Evolutionary conservation across 1,140 invertebrate genomes (phyloP).

Genomic region (Scaptodrosophila lebanonensis): DNA sequence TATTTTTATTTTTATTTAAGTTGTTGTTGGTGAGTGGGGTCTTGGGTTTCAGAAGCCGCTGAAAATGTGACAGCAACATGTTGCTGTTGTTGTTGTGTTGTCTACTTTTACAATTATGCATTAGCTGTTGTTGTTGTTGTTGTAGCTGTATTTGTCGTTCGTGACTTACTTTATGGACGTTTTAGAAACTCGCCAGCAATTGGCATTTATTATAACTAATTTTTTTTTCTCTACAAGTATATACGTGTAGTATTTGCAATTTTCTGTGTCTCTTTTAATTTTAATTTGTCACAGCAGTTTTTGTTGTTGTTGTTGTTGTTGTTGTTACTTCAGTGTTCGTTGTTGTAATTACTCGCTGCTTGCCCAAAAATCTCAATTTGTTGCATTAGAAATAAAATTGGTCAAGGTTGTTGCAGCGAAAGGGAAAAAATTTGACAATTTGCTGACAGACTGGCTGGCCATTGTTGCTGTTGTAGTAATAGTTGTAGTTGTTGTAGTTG

Average conservation of each 20-base stretch:
- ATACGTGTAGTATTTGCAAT: conserved; percentile 55
- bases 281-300: conserved; percentile 54
- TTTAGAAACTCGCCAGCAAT: conserved; percentile 14
- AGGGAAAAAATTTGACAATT: neutral
- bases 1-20: conserved; percentile 9
- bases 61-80: conserved; percentile 30
- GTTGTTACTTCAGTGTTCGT: conserved; percentile 7
- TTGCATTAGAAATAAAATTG: neutral
- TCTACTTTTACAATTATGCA: conserved; percentile 68
- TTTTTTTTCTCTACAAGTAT: conserved; percentile 11
- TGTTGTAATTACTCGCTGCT: too few relatives aligned
- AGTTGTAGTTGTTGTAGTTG: conserved; percentile 18
- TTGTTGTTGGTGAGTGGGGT: neutral
- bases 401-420: neutral
- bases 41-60: conserved; percentile 11
- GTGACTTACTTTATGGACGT: conserved; percentile 60
- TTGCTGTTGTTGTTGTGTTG: conserved; percentile 34
- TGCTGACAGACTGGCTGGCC: too few relatives aligned
- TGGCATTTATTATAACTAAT: conserved; percentile 62
- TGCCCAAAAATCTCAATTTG: too few relatives aligned
- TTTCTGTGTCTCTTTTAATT: conserved; percentile 37
- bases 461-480: too few relatives aligned
- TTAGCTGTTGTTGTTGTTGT: conserved; percentile 30
- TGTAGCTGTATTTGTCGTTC: conserved; percentile 32
- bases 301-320: neutral